phyloP scores from a whole-genome alignment of 2,113 vertebrate species.

The Porphyrio hochstetteri region DNA sequence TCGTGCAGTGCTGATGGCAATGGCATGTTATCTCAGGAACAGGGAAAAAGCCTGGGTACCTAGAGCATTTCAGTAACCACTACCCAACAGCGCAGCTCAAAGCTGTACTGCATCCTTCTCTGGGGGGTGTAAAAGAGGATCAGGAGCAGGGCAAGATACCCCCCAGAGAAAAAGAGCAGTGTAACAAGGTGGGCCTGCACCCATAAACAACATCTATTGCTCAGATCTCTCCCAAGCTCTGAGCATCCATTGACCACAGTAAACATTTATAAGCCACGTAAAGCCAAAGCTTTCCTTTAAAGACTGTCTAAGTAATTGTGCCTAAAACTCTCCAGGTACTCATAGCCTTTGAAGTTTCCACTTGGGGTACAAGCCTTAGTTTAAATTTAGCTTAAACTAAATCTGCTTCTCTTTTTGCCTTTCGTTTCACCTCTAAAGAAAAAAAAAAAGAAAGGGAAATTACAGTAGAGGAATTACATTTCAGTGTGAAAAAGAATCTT shows the following conservation, averaged over 20 bases:
- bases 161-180: not conserved
- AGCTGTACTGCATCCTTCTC: not conserved
- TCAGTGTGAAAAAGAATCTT: not conserved
- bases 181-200: not conserved
- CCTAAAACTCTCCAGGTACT: not conserved
- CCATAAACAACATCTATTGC: not conserved
- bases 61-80: not conserved
- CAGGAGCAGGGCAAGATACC: not conserved
- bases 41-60: not conserved
- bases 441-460: not conserved
- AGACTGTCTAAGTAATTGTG: not conserved
- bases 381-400: not conserved
- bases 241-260: not conserved
- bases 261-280: not conserved
- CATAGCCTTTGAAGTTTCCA: not conserved
- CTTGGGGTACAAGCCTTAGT: not conserved
- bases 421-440: not conserved
- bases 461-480: not conserved
- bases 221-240: not conserved
- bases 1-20: not conserved
- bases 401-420: not conserved
- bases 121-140: not conserved
- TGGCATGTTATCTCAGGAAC: not conserved
- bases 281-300: not conserved
- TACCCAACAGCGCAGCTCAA: not conserved